These are phyloP conservation scores for Artemisiospiza belli DNA, from an alignment of 2,113 vertebrate genomes.

Conservation along the genomic window DNA sequence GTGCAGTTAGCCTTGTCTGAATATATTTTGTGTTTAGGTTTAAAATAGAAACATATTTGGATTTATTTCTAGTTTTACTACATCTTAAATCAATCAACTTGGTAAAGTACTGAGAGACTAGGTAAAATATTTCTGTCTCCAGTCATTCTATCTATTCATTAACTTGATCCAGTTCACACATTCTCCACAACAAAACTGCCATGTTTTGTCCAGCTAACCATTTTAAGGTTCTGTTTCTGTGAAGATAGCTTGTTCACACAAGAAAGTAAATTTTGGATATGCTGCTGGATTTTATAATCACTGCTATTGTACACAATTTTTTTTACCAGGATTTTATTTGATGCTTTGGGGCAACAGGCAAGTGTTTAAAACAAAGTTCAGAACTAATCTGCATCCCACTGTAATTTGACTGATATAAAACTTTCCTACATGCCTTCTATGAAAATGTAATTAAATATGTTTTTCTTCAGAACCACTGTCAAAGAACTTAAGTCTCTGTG, in stretches of 20 bases:
- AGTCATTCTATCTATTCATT: background rate
- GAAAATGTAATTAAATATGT: background rate
- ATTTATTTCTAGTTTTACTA: background rate
- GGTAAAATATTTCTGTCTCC: background rate
- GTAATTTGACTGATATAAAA: background rate
- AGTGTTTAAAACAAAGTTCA: background rate
- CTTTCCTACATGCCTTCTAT: background rate
- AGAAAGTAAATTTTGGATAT: background rate
- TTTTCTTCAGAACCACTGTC: background rate
- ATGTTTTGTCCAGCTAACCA: background rate
- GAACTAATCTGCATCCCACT: background rate
- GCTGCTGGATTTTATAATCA: background rate
- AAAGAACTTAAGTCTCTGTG: background rate
- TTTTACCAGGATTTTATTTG: background rate
- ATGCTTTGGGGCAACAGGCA: background rate
- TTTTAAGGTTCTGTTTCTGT: background rate
- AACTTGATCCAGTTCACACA: background rate
- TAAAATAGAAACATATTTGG: background rate
- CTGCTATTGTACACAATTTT: background rate
- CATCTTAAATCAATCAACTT: background rate
- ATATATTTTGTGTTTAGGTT: background rate
- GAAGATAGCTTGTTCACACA: background rate
- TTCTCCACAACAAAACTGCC: background rate
- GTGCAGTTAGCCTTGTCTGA: background rate
- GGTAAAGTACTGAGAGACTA: background rate